Percentiles rank a stretch among this genome's conserved stretches.
Evolutionary conservation across 1,140 invertebrate species (phyloP).

Genomic region (Cephus cinctus): DNA sequence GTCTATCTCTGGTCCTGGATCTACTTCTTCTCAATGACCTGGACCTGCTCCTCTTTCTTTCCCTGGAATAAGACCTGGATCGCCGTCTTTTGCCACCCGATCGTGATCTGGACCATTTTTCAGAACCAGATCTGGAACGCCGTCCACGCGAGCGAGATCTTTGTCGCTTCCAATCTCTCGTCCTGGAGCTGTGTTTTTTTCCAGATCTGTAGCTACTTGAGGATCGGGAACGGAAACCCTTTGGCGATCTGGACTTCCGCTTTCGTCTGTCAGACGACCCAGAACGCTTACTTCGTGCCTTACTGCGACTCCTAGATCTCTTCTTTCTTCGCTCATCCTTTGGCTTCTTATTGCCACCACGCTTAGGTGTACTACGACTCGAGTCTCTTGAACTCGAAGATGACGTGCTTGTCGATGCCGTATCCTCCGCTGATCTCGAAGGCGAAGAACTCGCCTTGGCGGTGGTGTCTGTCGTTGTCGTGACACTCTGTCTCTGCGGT

Average conservation of each 20-base stretch:
- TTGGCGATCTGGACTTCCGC: slow-evolving; percentile 39
- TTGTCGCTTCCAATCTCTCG: slow-evolving; percentile 23
- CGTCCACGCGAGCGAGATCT: slow-evolving; percentile 2
- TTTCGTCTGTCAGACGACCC: background rate
- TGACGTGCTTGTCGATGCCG: too few species aligned
- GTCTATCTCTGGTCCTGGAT: slow-evolving; percentile 30
- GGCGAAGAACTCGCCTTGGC: slow-evolving; percentile 28
- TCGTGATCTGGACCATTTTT: slow-evolving; percentile 25
- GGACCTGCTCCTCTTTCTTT: slow-evolving; percentile 30
- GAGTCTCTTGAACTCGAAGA: too few species aligned
- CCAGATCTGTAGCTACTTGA: slow-evolving; percentile 35
- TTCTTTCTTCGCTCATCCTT: too few species aligned
- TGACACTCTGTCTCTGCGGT: slow-evolving; percentile 32
- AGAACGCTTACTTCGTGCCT: slow-evolving; percentile 27
- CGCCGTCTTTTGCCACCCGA: slow-evolving; percentile 28
- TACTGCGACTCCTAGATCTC: slow-evolving; percentile 39
- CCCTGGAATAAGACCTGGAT: slow-evolving; percentile 38
- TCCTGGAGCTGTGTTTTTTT: slow-evolving; percentile 35
- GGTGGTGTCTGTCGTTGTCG: slow-evolving; percentile 22
- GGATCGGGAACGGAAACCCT: slow-evolving; percentile 38
- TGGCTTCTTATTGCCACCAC: too few species aligned
- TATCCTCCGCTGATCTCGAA: slow-evolving; percentile 32
- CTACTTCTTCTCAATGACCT: slow-evolving; percentile 6
- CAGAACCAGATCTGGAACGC: slow-evolving; percentile 34
- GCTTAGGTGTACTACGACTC: too few species aligned